phyloP scores from a whole-genome alignment of 2,797 vertebrate genomes.

The Pangasius larnaudii region DNA sequence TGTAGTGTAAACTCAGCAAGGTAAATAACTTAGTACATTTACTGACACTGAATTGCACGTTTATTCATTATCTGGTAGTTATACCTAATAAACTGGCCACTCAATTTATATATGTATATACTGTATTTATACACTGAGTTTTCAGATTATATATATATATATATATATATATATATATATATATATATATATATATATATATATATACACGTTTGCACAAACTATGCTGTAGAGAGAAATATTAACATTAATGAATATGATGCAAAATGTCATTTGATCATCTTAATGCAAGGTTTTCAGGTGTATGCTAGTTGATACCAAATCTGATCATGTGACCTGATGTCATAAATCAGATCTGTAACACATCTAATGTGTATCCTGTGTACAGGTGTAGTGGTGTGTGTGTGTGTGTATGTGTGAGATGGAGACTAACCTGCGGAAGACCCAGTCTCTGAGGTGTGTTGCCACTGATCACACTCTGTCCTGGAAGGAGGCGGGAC shows the following conservation, averaged over 20 bases:
- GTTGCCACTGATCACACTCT: constrained; percentile 59
- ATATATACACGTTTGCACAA: too few species aligned
- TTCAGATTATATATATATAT: background rate
- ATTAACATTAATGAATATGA: background rate
- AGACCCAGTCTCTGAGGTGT: constrained; percentile 70
- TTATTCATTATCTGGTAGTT: background rate
- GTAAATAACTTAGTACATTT: background rate
- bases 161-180: too few species aligned
- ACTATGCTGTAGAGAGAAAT: background rate
- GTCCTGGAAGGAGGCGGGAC: constrained; percentile 58
- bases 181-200: too few species aligned
- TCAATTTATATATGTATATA: too few species aligned
- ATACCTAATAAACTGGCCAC: background rate
- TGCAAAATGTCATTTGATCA: background rate
- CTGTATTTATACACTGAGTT: background rate
- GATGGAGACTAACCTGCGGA: constrained; percentile 71
- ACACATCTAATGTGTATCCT: constrained; percentile 25
- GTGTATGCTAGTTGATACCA: background rate
- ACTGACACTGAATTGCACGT: background rate
- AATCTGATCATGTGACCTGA: constrained; percentile 30
- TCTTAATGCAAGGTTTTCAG: background rate
- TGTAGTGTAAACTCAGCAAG: background rate
- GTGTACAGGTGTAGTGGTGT: constrained; percentile 32
- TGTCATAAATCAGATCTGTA: background rate
- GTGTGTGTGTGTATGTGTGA: constrained; percentile 11